phyloP scores from a whole-genome alignment of 1,140 invertebrate species.

The Drosophila mauritiana region DNA sequence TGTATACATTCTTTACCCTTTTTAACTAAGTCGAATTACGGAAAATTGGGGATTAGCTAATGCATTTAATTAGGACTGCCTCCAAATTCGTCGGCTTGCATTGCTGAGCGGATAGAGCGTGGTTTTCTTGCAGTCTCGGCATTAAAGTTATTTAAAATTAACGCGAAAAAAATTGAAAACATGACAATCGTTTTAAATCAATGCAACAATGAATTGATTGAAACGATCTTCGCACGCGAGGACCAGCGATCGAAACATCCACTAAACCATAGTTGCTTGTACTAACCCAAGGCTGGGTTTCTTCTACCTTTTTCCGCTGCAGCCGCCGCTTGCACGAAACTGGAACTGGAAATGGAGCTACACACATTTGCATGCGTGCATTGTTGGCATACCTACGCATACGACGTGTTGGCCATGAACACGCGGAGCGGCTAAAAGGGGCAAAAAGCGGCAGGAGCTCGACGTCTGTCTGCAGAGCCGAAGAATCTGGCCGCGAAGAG shows the following conservation, averaged over 20 bases:
- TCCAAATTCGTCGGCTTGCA: background rate
- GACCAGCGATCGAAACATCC: constrained; percentile 19
- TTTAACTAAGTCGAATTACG: background rate
- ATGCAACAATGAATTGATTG: constrained; percentile 74
- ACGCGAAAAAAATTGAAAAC: constrained; percentile 55
- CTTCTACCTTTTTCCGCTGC: background rate
- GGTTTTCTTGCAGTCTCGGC: too few relatives aligned
- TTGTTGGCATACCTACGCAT: constrained; percentile 84
- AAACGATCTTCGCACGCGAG: constrained; percentile 76
- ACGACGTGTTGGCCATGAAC: constrained; percentile 49
- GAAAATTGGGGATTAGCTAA: constrained; percentile 3
- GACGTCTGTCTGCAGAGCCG: constrained; percentile 27
- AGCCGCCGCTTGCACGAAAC: constrained; percentile 30
- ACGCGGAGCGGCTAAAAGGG: constrained; percentile 6
- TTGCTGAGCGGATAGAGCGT: too few relatives aligned
- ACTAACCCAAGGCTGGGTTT: constrained; percentile 6
- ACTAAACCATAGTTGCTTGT: constrained; percentile 43
- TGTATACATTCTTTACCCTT: background rate
- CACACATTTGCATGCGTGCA: constrained; percentile 78
- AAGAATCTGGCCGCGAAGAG: constrained; percentile 25
- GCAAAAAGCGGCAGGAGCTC: background rate
- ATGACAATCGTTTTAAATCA: constrained; percentile 82
- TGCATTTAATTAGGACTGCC: background rate
- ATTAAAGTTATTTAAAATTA: constrained; percentile 43
- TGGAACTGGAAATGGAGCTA: constrained; percentile 68